Conservation (phyloP, 2,888 invertebrate species). For the Pammene aurita region DNA sequence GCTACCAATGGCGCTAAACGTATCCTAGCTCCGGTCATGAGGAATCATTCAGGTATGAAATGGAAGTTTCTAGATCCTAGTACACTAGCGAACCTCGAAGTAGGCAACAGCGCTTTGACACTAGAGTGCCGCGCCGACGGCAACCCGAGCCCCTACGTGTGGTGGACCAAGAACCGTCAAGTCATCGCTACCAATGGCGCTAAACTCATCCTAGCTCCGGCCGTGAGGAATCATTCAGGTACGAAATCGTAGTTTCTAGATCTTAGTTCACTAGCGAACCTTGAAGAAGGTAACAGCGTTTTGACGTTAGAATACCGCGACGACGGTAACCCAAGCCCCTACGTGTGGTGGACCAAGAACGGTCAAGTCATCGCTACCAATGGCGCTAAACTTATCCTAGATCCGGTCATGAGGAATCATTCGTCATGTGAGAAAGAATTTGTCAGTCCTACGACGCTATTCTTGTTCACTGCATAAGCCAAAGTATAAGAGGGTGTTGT, state of each 20-base stretch:
- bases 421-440: too few species aligned
- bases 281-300: slow-evolving; percentile 86
- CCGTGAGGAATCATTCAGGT: slow-evolving; percentile 80
- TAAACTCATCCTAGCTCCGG: slow-evolving; percentile 81
- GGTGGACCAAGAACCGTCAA: slow-evolving; percentile 85
- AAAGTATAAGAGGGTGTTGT: too few species aligned
- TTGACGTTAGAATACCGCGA: slow-evolving; percentile 85
- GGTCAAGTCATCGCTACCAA: slow-evolving; percentile 74
- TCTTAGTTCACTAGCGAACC: slow-evolving; percentile 74
- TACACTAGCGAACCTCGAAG: slow-evolving; percentile 83
- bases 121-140: slow-evolving; percentile 87
- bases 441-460: too few species aligned
- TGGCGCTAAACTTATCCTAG: slow-evolving; percentile 78
- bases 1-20: slow-evolving; percentile 77
- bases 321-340: slow-evolving; percentile 88
- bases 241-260: slow-evolving; percentile 52
- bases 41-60: slow-evolving; percentile 75
- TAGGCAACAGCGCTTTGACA: slow-evolving; percentile 85
- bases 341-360: slow-evolving; percentile 86
- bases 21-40: slow-evolving; percentile 79
- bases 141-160: slow-evolving; percentile 87
- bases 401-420: slow-evolving; percentile 80
- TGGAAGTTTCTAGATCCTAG: too few species aligned
- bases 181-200: slow-evolving; percentile 73
- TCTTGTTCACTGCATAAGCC: too few species aligned